phyloP scores from a whole-genome alignment of 2,797 vertebrate genomes.

The Scolopax bukidnonensis region DNA sequence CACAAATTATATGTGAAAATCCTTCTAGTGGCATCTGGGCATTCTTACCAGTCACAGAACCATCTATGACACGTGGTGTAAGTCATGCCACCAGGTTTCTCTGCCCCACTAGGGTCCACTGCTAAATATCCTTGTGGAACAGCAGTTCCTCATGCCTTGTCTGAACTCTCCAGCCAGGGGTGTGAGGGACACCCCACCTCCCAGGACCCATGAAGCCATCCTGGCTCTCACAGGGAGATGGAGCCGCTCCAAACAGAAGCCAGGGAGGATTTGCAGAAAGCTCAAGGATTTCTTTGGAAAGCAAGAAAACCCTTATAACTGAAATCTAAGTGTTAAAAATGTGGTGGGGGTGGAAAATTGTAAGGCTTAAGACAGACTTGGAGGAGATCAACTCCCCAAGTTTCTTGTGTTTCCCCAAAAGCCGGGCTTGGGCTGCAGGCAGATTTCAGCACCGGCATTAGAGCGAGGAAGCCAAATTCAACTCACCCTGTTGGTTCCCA shows the following conservation, averaged over 20 bases:
- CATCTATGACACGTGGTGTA: not conserved
- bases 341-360: not conserved
- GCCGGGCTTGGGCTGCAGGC: not conserved
- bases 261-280: not conserved
- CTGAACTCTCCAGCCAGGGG: not conserved
- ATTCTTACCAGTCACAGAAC: not conserved
- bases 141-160: not conserved
- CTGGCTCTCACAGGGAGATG: not conserved
- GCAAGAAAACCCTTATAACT: not conserved
- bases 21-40: not conserved
- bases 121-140: not conserved
- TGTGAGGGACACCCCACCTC: not conserved
- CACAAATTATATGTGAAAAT: not conserved
- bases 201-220: not conserved
- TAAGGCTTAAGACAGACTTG: not conserved
- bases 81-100: rapidly evolving
- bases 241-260: not conserved
- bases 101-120: not conserved
- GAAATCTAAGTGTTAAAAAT: not conserved
- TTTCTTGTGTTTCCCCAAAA: not conserved
- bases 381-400: not conserved
- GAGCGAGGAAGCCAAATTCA: not conserved
- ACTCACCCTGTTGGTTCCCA: not conserved
- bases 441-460: not conserved
- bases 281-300: not conserved